phyloP scores from a whole-genome alignment of 2,113 vertebrate genomes.

The Struthio camelus region DNA sequence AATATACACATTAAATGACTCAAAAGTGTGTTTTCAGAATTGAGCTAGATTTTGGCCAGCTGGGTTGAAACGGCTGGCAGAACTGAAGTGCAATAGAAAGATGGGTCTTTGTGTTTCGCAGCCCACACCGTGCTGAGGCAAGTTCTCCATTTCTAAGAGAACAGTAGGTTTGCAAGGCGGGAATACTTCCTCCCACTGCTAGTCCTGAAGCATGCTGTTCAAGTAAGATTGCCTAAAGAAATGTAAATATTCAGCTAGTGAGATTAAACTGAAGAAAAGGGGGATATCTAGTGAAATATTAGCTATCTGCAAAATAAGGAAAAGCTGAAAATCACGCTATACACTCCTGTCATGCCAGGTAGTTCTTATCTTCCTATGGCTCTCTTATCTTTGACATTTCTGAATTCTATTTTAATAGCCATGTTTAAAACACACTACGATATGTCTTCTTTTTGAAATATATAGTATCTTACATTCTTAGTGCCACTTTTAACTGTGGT shows the following conservation, averaged over 20 bases:
- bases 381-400: not conserved
- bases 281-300: not conserved
- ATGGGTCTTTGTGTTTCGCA: not conserved
- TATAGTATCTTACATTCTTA: not conserved
- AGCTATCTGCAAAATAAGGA: not conserved
- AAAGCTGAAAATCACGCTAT: not conserved
- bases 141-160: not conserved
- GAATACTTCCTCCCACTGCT: not conserved
- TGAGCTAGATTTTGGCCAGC: not conserved
- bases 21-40: not conserved
- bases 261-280: not conserved
- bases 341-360: not conserved
- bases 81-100: not conserved
- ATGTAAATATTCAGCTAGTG: not conserved
- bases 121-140: not conserved
- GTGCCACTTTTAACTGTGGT: not conserved
- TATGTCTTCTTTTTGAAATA: not conserved
- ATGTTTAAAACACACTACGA: not conserved
- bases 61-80: not conserved
- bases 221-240: not conserved
- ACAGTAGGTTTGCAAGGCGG: not conserved
- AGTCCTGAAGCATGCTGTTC: not conserved
- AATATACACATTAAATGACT: not conserved
- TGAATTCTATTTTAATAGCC: not conserved
- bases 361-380: not conserved